Evolutionary conservation across 2,113 vertebrate genomes (phyloP).

Genomic region (Grammomys surdaster): DNA sequence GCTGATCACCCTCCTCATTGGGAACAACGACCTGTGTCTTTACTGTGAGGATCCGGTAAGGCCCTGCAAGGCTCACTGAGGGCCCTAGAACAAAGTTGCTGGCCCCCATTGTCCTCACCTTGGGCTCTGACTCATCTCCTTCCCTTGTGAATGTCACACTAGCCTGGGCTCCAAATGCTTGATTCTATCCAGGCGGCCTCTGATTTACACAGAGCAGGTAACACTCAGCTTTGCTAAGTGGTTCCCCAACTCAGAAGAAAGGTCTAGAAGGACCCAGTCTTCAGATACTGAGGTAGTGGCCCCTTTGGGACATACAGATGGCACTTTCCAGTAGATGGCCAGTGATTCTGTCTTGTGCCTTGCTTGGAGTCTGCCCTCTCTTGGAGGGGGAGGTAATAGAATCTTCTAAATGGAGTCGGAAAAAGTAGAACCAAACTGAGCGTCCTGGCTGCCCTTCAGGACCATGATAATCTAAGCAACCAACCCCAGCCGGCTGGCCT

Average conservation of each 20-base stretch:
- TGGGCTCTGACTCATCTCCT: background rate
- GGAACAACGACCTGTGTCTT: conserved; percentile 94
- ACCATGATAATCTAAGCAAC: background rate
- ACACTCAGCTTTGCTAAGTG: background rate
- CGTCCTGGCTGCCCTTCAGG: background rate
- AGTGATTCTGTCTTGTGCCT: background rate
- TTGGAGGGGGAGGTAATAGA: background rate
- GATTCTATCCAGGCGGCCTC: background rate
- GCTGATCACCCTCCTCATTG: conserved; percentile 94
- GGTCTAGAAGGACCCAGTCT: background rate
- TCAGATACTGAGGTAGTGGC: background rate
- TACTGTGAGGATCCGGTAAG: conserved; percentile 93
- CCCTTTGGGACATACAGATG: background rate
- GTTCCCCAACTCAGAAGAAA: background rate
- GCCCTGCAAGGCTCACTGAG: background rate
- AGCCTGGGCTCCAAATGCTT: background rate
- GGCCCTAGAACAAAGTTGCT: background rate
- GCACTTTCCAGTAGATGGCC: background rate
- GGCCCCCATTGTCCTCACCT: background rate
- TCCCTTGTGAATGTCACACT: rapidly evolving
- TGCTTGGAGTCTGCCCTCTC: background rate
- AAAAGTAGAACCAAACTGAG: background rate
- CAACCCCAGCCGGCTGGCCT: background rate
- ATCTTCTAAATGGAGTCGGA: background rate
- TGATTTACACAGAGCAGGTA: background rate